These are phyloP conservation scores for Andrena dorsata DNA, from an alignment of 2,888 invertebrate genomes.

Conservation along the genomic window DNA sequence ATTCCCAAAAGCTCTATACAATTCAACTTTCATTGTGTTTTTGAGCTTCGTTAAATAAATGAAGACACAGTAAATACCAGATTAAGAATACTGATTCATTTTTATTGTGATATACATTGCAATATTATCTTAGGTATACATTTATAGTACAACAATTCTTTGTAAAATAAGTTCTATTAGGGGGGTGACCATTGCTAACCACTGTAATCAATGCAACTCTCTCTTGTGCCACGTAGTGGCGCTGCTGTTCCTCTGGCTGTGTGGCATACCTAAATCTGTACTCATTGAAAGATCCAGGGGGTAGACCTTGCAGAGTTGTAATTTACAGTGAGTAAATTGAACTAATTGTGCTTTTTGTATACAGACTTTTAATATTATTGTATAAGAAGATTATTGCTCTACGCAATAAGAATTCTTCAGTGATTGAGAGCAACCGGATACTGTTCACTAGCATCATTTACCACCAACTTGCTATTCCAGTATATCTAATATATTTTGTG, in stretches of 20 bases:
- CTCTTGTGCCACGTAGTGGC: neutral
- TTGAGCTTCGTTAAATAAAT: too few species aligned
- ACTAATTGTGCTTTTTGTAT: neutral
- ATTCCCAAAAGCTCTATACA: too few species aligned
- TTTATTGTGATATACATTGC: too few species aligned
- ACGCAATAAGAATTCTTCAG: neutral
- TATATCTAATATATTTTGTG: neutral
- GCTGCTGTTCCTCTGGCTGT: neutral
- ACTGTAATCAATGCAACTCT: neutral
- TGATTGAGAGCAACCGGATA: neutral
- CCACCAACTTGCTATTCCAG: neutral
- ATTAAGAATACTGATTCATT: too few species aligned
- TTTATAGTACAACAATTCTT: too few species aligned
- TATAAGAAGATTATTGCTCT: neutral
- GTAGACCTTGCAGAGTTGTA: neutral
- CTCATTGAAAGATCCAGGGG: conserved; percentile 12
- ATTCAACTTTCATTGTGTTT: too few species aligned
- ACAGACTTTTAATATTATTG: neutral
- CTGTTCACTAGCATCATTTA: neutral
- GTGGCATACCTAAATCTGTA: neutral
- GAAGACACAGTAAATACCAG: too few species aligned
- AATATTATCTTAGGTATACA: too few species aligned
- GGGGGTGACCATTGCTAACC: too few species aligned
- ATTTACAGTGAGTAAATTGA: conserved; percentile 15
- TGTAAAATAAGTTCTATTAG: too few species aligned